phyloP scores from a whole-genome alignment of 2,113 vertebrate species.

The Thunnus thynnus region DNA sequence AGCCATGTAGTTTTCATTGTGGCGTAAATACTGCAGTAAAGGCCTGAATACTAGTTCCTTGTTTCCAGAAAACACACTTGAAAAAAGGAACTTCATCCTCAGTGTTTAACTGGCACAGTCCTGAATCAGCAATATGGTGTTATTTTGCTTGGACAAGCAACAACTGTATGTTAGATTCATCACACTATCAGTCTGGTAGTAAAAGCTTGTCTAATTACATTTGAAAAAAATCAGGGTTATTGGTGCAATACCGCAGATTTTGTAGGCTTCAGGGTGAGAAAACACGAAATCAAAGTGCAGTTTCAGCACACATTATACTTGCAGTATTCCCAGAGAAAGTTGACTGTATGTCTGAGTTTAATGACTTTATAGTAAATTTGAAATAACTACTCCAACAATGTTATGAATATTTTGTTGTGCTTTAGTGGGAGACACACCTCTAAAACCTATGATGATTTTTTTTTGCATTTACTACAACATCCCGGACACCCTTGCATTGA shows the following conservation, averaged over 20 bases:
- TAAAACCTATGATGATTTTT: background rate
- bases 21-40: background rate
- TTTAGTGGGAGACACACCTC: background rate
- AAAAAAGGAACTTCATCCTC: conserved; percentile 18
- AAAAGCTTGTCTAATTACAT: conserved; percentile 39
- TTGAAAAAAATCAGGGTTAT: background rate
- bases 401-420: background rate
- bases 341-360: background rate
- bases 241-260: conserved; percentile 32
- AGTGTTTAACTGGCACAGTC: background rate
- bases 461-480: background rate
- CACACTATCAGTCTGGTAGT: conserved; percentile 2
- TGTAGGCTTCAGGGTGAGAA: conserved; percentile 3
- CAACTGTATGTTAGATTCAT: conserved; percentile 33
- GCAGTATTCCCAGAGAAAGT: background rate
- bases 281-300: background rate
- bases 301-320: background rate
- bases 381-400: no score
- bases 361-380: background rate
- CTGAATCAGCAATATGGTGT: conserved; percentile 41
- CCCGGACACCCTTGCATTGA: background rate
- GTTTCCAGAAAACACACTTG: background rate
- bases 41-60: background rate
- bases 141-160: conserved; percentile 31
- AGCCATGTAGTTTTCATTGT: background rate